A percentile compares a stretch with the other conserved stretches of the same genome.
Evolutionary conservation across 2,888 invertebrate species (phyloP).

Genomic region (Morinoia aosen): DNA sequence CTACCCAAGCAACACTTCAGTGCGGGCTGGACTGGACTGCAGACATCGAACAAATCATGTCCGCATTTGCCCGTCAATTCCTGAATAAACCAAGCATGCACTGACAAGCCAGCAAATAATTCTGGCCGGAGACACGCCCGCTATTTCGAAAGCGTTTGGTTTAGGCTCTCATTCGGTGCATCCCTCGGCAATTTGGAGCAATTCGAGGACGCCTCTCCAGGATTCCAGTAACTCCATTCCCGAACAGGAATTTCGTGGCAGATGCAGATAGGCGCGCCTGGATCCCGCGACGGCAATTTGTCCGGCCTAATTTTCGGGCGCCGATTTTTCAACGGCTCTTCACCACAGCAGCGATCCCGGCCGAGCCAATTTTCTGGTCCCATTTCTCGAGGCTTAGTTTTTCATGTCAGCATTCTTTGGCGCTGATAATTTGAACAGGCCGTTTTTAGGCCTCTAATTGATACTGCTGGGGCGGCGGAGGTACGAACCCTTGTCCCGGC

Average conservation of each 20-base stretch:
- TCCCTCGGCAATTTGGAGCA: slow-evolving; percentile 21
- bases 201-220: not conserved
- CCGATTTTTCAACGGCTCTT: slow-evolving; percentile 14
- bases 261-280: not conserved
- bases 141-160: not conserved
- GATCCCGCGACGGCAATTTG: slow-evolving; percentile 44
- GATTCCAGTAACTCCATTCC: not conserved
- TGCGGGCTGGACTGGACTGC: not conserved
- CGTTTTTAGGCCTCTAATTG: slow-evolving; percentile 16
- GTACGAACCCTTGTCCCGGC: too few species aligned
- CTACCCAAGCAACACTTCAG: not conserved
- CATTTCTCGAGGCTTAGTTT: slow-evolving; percentile 34
- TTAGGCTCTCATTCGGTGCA: not conserved
- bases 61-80: not conserved
- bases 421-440: slow-evolving; percentile 49
- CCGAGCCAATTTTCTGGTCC: slow-evolving; percentile 33
- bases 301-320: slow-evolving; percentile 38
- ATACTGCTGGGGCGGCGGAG: not conserved
- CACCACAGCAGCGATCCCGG: slow-evolving; percentile 19
- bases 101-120: not conserved
- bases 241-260: not conserved
- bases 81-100: not conserved
- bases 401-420: slow-evolving; percentile 39
- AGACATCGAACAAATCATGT: not conserved
- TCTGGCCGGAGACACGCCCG: not conserved